These are phyloP conservation scores for Periplaneta americana DNA, from an alignment of 1,140 invertebrate genomes.

Conservation along the genomic window DNA sequence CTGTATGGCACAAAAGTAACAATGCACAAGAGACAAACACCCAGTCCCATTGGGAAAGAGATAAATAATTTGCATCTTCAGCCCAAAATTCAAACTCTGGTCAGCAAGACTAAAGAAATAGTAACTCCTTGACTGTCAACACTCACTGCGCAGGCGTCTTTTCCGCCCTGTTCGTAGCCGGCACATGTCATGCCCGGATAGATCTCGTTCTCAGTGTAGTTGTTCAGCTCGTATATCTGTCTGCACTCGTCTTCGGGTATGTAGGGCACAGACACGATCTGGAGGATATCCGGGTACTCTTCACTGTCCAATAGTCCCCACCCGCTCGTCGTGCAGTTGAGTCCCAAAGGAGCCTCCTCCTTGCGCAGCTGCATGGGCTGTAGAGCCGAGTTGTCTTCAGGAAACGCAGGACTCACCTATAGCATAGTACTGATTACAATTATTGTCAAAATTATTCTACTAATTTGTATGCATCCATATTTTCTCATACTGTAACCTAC, in stretches of 20 bases:
- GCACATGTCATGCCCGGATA: background rate
- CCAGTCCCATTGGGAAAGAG: no score
- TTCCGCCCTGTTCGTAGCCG: background rate
- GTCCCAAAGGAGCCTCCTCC: conserved; percentile 28
- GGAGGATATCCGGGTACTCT: background rate
- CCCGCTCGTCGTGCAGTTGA: conserved; percentile 39
- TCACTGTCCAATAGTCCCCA: conserved; percentile 40
- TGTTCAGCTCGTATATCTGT: background rate
- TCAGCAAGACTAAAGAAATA: no score
- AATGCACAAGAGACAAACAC: no score
- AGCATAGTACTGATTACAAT: no score
- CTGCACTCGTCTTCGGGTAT: background rate
- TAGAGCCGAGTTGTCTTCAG: conserved; percentile 24
- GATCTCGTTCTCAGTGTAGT: background rate
- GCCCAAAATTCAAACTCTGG: no score
- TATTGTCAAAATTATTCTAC: no score
- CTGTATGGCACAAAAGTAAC: no score
- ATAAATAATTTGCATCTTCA: no score
- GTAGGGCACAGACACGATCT: background rate
- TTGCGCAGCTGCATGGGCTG: conserved; percentile 26
- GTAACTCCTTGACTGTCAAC: no score
- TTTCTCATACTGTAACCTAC: no score
- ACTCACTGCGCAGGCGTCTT: background rate
- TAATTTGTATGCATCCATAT: no score
- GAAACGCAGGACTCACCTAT: conserved; percentile 20